phyloP scores from a whole-genome alignment of 1,140 invertebrate species.

The Magallana ariakensis region DNA sequence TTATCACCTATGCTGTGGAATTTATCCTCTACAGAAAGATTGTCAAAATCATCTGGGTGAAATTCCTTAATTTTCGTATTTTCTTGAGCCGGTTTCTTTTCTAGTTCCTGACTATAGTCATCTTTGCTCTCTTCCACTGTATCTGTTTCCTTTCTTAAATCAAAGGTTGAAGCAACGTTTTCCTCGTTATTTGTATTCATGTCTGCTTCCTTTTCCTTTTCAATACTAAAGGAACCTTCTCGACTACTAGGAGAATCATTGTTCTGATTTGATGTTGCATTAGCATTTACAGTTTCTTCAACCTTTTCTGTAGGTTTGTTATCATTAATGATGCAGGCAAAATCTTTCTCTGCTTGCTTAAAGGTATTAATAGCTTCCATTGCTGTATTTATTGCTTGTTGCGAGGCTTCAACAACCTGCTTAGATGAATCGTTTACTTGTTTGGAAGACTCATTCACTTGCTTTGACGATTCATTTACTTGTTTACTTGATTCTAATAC shows the following conservation, averaged over 20 bases:
- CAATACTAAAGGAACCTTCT: background rate
- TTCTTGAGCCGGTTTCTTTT: too few relatives aligned
- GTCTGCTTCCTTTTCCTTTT: background rate
- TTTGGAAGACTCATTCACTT: slow-evolving; percentile 45
- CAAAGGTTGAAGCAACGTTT: too few relatives aligned
- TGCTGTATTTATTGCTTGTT: slow-evolving; percentile 26
- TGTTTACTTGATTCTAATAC: slow-evolving; percentile 41
- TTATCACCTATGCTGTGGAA: background rate
- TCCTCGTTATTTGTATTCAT: background rate
- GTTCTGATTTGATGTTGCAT: background rate
- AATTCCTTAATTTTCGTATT: background rate
- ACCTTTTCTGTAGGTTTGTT: background rate
- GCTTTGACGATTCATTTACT: slow-evolving; percentile 40
- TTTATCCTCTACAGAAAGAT: background rate
- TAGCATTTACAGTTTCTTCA: background rate
- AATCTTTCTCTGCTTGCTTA: background rate
- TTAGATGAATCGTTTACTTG: slow-evolving; percentile 38
- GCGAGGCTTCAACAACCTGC: slow-evolving; percentile 26
- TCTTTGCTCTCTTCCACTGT: too few relatives aligned
- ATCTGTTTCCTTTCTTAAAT: too few relatives aligned
- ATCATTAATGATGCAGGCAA: background rate
- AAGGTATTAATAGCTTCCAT: slow-evolving; percentile 20
- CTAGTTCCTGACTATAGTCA: too few relatives aligned
- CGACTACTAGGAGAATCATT: background rate
- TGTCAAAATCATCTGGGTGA: background rate